Conservation (phyloP, 2,113 vertebrate species). For the Caracal caracal region DNA sequence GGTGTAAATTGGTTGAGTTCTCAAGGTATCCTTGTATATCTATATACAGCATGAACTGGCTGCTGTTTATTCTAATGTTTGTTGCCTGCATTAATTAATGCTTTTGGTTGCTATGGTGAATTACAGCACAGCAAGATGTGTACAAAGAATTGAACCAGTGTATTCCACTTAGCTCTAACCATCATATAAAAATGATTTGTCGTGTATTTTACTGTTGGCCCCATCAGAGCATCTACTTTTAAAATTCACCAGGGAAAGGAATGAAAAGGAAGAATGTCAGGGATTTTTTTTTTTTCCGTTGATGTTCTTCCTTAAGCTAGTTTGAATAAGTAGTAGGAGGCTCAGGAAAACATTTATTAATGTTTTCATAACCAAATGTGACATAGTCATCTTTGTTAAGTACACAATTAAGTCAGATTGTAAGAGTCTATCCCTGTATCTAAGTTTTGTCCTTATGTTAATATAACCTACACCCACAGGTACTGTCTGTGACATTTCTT, state of each 20-base stretch:
- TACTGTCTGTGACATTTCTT: constrained; percentile 32
- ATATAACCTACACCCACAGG: constrained; percentile 33
- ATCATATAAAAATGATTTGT: constrained; percentile 42
- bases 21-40: constrained; percentile 6
- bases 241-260: constrained; percentile 17
- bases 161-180: constrained; percentile 37
- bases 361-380: constrained; percentile 33
- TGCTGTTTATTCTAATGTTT: constrained; percentile 52
- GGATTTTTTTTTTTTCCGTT: neutral
- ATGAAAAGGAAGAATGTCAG: constrained; percentile 55
- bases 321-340: constrained; percentile 3
- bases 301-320: neutral
- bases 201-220: neutral
- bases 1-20: neutral
- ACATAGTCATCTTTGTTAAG: constrained; percentile 1
- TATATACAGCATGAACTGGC: constrained; percentile 24
- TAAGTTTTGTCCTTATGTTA: constrained; percentile 29
- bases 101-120: constrained; percentile 63
- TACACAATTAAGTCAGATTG: neutral
- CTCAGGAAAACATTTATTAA: constrained; percentile 55
- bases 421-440: neutral
- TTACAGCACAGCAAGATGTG: constrained; percentile 36
- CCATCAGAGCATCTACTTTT: constrained; percentile 53
- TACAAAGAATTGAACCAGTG: constrained; percentile 47
- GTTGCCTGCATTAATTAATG: constrained; percentile 63